A percentile compares a stretch with the other conserved stretches of the same genome.
These are phyloP conservation scores for Xyrauchen texanus DNA, from an alignment of 2,113 vertebrate species.

Conservation along the genomic window DNA sequence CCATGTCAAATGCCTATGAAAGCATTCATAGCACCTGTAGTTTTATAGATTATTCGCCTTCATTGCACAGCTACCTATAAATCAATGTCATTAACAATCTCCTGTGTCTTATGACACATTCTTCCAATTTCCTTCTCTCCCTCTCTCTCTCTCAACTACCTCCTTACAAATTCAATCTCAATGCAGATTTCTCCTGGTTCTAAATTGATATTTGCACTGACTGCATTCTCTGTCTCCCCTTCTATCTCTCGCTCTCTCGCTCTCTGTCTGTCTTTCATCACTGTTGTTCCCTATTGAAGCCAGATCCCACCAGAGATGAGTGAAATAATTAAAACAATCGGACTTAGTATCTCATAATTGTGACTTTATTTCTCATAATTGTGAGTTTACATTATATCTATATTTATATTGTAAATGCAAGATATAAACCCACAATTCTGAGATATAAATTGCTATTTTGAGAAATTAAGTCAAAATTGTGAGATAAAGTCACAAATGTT, in stretches of 20 bases:
- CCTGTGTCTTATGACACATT: conserved; percentile 5
- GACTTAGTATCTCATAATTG: too few relatives aligned
- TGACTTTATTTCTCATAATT: too few relatives aligned
- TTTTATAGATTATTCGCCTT: conserved; percentile 30
- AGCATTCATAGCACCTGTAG: conserved; percentile 4
- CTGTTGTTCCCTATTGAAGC: background rate
- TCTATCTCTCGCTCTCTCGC: background rate
- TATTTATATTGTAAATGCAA: too few relatives aligned
- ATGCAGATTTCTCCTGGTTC: background rate
- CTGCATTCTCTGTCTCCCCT: background rate
- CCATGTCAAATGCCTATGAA: conserved; percentile 1
- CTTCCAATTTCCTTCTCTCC: background rate
- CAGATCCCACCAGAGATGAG: too few relatives aligned
- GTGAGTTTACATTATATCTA: too few relatives aligned
- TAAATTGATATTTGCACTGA: background rate
- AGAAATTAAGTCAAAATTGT: too few relatives aligned
- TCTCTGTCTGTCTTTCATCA: background rate
- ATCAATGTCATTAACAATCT: conserved; percentile 33
- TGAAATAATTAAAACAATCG: too few relatives aligned
- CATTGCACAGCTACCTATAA: conserved; percentile 21
- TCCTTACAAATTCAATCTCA: background rate
- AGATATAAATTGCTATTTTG: too few relatives aligned
- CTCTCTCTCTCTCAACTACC: background rate
- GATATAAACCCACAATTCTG: too few relatives aligned
- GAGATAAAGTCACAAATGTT: too few relatives aligned